Evolutionary conservation across 2,113 vertebrate genomes (phyloP).

Genomic region (Ascaphus truei): DNA sequence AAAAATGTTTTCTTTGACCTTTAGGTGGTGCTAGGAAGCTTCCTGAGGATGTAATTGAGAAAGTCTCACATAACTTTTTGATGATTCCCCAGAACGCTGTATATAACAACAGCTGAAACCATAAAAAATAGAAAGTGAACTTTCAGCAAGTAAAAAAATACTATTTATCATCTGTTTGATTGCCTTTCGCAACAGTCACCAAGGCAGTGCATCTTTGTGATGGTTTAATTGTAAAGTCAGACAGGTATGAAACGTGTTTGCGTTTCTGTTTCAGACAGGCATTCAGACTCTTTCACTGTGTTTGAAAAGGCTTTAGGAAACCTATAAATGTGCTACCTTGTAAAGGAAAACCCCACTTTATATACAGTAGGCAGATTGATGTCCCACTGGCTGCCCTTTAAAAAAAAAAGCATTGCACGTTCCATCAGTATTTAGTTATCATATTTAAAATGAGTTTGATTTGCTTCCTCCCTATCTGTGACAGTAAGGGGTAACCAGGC

Average conservation of each 20-base stretch:
- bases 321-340: not conserved
- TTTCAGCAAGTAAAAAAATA: constrained; percentile 38
- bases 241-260: constrained; percentile 39
- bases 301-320: constrained; percentile 13
- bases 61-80: constrained; percentile 32
- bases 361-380: not conserved
- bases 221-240: constrained; percentile 39
- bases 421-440: no score
- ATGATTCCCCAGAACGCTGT: constrained; percentile 37
- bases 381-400: not conserved
- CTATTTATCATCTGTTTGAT: constrained; percentile 39
- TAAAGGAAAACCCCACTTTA: not conserved
- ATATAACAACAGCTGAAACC: constrained; percentile 39
- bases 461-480: no score
- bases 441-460: no score
- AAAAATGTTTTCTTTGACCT: not conserved
- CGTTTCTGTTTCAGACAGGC: constrained; percentile 16
- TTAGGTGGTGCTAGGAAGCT: constrained; percentile 22
- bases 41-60: not conserved
- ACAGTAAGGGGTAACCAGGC: no score
- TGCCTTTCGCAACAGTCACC: constrained; percentile 30
- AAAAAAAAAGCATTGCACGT: not conserved
- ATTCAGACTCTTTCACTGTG: constrained; percentile 1
- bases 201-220: constrained; percentile 32
- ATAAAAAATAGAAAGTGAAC: constrained; percentile 39